These are phyloP conservation scores for Mungos mungo DNA, from an alignment of 2,113 vertebrate genomes.

Conservation along the genomic window DNA sequence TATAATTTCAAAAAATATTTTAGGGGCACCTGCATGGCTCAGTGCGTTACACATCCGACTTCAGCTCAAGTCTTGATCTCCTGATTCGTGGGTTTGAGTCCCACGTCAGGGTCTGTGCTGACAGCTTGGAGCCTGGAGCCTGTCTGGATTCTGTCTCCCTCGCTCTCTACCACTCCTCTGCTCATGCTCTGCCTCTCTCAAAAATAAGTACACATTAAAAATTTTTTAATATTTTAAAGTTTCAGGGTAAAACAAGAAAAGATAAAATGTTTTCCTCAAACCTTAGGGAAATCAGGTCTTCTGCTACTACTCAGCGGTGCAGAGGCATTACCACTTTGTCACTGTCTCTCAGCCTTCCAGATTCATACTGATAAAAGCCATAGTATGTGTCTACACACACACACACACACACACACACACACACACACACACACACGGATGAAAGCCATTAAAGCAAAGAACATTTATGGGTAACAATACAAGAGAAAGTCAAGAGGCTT, in stretches of 20 bases:
- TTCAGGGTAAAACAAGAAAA: not conserved
- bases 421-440: not conserved
- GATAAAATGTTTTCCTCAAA: not conserved
- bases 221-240: not conserved
- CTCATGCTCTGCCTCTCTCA: no score
- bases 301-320: not conserved
- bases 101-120: no score
- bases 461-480: not conserved
- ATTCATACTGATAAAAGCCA: not conserved
- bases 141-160: no score
- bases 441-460: not conserved
- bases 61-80: no score
- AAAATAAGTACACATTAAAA: no score
- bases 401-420: not conserved
- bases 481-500: not conserved
- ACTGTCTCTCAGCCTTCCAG: not conserved
- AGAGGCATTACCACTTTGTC: not conserved
- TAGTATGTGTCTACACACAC: not conserved
- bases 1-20: not conserved
- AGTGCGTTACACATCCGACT: no score
- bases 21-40: no score
- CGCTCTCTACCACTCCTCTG: no score
- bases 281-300: not conserved
- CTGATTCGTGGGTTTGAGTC: no score
- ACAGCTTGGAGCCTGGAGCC: no score